A percentile compares a stretch with the other conserved stretches of the same genome.
Evolutionary conservation across 2,113 vertebrate species (phyloP).

Genomic region (Piprites chloris): DNA sequence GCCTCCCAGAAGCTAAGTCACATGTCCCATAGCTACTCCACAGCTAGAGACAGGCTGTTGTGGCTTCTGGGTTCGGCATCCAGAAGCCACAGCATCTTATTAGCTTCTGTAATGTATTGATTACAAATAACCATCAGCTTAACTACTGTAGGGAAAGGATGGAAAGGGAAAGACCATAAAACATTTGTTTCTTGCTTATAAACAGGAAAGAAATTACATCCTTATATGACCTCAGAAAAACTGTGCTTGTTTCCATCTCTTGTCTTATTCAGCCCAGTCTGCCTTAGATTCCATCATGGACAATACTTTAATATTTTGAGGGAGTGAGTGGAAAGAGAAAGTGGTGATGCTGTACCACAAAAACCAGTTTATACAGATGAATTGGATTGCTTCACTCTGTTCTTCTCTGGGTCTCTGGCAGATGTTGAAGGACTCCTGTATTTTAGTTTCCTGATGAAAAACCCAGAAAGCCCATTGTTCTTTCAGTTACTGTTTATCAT

Average conservation of each 20-base stretch:
- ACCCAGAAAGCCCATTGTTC: conserved; percentile 5
- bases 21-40: background rate
- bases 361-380: background rate
- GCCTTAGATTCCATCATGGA: background rate
- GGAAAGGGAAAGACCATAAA: background rate
- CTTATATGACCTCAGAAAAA: background rate
- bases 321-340: background rate
- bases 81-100: background rate
- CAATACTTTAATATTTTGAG: background rate
- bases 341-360: background rate
- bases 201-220: background rate
- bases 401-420: background rate
- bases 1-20: background rate
- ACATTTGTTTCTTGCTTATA: background rate
- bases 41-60: background rate
- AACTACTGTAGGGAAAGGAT: background rate
- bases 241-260: background rate
- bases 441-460: conserved; percentile 36
- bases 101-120: background rate
- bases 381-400: background rate
- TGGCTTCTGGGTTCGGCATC: background rate
- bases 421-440: background rate
- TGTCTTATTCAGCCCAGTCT: background rate
- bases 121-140: background rate
- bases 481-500: conserved; percentile 25